Conservation (phyloP, 2,888 invertebrate species). For the Xanthorhoe spadicearia region DNA sequence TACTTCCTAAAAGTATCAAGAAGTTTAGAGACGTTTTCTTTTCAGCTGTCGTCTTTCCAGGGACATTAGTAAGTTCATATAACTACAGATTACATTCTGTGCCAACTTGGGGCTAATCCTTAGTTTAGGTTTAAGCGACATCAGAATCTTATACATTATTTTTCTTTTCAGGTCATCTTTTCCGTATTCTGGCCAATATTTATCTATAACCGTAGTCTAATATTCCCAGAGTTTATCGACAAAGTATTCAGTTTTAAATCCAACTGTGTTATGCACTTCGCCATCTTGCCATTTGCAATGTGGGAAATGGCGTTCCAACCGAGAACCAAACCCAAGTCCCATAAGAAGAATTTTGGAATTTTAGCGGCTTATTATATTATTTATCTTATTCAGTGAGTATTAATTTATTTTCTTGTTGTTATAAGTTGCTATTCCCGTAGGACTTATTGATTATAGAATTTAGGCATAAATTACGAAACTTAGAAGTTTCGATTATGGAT, state of each 20-base stretch:
- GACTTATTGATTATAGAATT: no score
- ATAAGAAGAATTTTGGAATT: slow-evolving; percentile 44
- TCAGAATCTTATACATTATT: no score
- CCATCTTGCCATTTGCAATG: slow-evolving; percentile 47
- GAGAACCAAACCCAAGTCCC: slow-evolving; percentile 44
- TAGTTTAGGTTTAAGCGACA: no score
- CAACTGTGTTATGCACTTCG: slow-evolving; percentile 59
- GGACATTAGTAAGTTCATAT: slow-evolving; percentile 45
- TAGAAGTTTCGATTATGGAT: neutral
- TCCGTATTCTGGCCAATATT: slow-evolving; percentile 63
- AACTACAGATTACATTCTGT: no score
- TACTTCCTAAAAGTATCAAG: slow-evolving; percentile 50
- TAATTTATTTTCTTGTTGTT: neutral
- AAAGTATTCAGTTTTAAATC: slow-evolving; percentile 53
- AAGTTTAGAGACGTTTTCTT: slow-evolving; percentile 52
- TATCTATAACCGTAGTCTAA: slow-evolving; percentile 52
- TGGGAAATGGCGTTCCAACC: slow-evolving; percentile 60
- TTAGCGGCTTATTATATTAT: slow-evolving; percentile 24
- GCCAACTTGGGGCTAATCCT: no score
- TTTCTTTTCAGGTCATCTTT: slow-evolving; percentile 53
- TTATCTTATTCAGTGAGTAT: slow-evolving; percentile 58
- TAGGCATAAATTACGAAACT: no score
- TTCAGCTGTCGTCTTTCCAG: slow-evolving; percentile 50
- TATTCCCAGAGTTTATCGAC: slow-evolving; percentile 63
- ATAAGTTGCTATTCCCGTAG: no score